Percentiles rank a stretch among this genome's conserved stretches.
phyloP scores from a whole-genome alignment of 2,797 vertebrate species.

The Potorous gilbertii region DNA sequence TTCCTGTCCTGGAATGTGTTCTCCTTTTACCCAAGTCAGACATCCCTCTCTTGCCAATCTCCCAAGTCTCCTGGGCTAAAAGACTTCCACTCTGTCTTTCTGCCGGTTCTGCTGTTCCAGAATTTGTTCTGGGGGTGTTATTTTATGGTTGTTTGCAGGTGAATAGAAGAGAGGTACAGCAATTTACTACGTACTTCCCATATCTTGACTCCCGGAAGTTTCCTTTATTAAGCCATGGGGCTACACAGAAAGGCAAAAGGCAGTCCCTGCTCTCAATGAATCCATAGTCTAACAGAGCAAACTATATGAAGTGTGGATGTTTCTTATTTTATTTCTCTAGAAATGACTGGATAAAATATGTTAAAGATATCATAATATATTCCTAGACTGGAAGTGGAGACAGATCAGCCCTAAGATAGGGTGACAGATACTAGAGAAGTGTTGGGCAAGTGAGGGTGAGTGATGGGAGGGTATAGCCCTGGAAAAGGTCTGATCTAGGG shows the following conservation, averaged over 20 bases:
- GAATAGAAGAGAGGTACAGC: too few species aligned
- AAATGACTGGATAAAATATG: background rate
- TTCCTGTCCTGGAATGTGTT: too few species aligned
- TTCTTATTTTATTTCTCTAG: background rate
- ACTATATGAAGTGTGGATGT: background rate
- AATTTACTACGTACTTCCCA: too few species aligned
- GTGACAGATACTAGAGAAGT: background rate
- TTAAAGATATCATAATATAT: background rate
- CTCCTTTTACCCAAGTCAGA: too few species aligned
- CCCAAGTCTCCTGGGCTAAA: too few species aligned
- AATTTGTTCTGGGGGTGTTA: too few species aligned
- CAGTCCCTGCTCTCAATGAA: background rate
- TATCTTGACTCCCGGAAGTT: too few species aligned
- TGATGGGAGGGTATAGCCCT: background rate
- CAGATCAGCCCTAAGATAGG: background rate
- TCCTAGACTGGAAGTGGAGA: background rate
- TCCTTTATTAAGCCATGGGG: background rate
- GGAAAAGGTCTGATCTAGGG: background rate
- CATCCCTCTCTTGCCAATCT: too few species aligned
- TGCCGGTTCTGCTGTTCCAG: too few species aligned
- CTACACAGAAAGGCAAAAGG: background rate
- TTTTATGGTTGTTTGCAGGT: too few species aligned
- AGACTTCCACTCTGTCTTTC: too few species aligned
- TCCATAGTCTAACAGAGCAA: background rate
- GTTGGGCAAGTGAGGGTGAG: background rate